Conservation (phyloP, 92 coral and sea anemone species). For the Heliopora coerulea region DNA sequence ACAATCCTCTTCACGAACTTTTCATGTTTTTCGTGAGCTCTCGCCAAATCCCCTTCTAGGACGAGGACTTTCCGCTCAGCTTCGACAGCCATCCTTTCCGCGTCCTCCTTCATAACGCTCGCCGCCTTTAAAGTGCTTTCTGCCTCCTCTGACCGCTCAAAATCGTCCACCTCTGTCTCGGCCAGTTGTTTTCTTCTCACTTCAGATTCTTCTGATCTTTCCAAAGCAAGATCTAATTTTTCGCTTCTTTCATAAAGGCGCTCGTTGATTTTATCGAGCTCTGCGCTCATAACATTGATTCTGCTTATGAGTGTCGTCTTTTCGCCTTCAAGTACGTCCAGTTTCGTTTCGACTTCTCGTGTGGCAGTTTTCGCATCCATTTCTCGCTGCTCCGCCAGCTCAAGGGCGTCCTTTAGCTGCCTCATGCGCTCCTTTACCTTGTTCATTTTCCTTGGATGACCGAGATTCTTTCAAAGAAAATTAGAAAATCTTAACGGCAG, state of each 20-base stretch:
- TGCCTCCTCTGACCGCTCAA: constrained; percentile 31
- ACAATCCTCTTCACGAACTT: constrained; percentile 2
- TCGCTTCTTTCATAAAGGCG: constrained; percentile 7
- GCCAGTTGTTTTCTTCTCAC: constrained; percentile 31
- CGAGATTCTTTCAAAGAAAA: background rate
- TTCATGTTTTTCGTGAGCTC: constrained; percentile 24
- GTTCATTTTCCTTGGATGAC: constrained; percentile 25
- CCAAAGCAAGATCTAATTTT: constrained; percentile 9
- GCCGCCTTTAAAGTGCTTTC: constrained; percentile 36
- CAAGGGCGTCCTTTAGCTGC: constrained; percentile 29
- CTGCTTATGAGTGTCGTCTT: constrained; percentile 42
- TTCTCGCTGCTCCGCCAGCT: constrained; percentile 50
- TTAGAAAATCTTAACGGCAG: too few relatives aligned
- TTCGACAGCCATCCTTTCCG: constrained; percentile 29
- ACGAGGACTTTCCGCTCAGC: constrained; percentile 47
- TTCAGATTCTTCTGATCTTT: constrained; percentile 37
- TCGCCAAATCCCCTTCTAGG: constrained; percentile 34
- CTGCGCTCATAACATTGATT: constrained; percentile 33
- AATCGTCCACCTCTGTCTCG: constrained; percentile 45
- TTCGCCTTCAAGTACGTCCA: constrained; percentile 40
- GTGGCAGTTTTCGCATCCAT: constrained; percentile 33
- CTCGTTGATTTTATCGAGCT: constrained; percentile 19
- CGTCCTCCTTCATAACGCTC: constrained; percentile 3
- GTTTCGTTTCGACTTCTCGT: constrained; percentile 23
- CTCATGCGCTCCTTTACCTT: constrained; percentile 26